Conservation (phyloP, 2,797 vertebrate species). For the Pseudocheirus occidentalis region DNA sequence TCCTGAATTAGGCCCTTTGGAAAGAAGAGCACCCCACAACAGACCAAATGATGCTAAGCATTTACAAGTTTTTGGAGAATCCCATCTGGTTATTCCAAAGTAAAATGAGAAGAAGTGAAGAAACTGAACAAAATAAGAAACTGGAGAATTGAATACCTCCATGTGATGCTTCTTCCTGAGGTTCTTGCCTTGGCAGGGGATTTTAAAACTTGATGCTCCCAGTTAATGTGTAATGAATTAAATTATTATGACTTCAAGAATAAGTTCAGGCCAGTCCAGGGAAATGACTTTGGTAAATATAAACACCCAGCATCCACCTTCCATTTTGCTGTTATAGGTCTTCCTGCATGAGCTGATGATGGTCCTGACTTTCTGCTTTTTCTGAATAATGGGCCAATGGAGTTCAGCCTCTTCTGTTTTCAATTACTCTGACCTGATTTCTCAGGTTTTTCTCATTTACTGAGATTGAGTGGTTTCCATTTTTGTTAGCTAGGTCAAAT, state of each 20-base stretch:
- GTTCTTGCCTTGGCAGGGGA: neutral
- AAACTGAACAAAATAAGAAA: neutral
- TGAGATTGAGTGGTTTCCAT: neutral
- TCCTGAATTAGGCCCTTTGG: neutral
- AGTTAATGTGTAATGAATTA: neutral
- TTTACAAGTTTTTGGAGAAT: neutral
- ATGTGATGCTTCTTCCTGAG: neutral
- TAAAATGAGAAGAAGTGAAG: neutral
- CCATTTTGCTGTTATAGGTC: neutral
- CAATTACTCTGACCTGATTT: fast-evolving
- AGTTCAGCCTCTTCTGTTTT: no score
- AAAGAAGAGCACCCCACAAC: neutral
- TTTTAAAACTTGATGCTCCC: neutral
- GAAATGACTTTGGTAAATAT: fast-evolving
- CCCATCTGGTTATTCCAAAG: neutral
- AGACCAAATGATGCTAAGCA: neutral
- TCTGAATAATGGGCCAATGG: fast-evolving
- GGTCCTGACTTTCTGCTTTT: neutral
- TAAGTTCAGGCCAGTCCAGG: neutral
- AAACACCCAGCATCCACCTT: fast-evolving
- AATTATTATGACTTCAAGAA: neutral
- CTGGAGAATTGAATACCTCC: neutral
- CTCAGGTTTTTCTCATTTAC: neutral
- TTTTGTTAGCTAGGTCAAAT: neutral
- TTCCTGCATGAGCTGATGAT: neutral